Evolutionary conservation across 2,797 vertebrate species (phyloP), one percentile per base, ranked within the genome.

Genomic region (Chiroxiphia lanceolata): DNA sequence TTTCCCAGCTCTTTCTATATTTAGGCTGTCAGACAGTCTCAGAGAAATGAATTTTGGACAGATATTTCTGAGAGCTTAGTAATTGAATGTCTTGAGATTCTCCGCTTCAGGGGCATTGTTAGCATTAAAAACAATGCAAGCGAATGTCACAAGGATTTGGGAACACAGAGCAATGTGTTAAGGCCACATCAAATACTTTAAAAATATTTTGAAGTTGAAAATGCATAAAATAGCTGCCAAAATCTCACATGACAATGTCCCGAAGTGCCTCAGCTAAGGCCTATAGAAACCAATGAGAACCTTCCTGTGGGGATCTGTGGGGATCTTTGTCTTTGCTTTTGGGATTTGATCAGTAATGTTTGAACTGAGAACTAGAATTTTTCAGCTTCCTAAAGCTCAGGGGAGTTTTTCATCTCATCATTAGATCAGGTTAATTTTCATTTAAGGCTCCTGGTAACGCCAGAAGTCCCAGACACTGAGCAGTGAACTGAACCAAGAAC

Each of bases 11-110:
- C 84, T 89, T 95, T 92, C 96, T 50, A 91, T 85, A 88, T 92
- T 92, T 93, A 90, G 86, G 21, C 92, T 95, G 84, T 82, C 47
- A 84, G 74, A 84, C 88, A 94, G 77, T 81, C 74, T 75, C 61
- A 89, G 75, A 89, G 63, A 90, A 94, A 84, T 63, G 27, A 60
- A 70, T 82, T 38, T 53, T 67, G 67, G 71, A 75, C 26, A 89
- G 81, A 78, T 84, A 90, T 74, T 61, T 78, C n/a, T 75, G 68
- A 78, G 33, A 87, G 85, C 61, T 92, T 68, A 44, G 56, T 72
- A 90, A 69, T 16, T 94, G 63, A 67, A 4, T 82, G 40, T 56
- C 16, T 87, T 48, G 70, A 94, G 85, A 63, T 88, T 44, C 4
- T 61, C 14, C 40, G 21, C 60, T 90, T 69, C 61, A 83, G 85